Evolutionary conservation across 2,797 vertebrate species (phyloP), one percentile per base, ranked within the genome.

Genomic region (Syngnathus rostellatus): DNA sequence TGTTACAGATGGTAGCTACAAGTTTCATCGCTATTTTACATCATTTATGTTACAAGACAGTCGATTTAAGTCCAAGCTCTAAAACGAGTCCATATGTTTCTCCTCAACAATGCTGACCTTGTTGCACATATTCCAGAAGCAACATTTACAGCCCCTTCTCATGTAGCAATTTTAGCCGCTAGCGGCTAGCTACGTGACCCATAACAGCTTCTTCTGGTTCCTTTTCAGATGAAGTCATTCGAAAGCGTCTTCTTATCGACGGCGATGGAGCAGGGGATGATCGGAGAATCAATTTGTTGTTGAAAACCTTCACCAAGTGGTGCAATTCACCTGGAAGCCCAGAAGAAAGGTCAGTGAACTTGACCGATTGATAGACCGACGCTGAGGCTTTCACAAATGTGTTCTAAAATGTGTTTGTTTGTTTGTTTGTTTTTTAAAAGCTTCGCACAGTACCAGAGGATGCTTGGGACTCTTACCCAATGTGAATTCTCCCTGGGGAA

Each of bases 401-500:
- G 10, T 4, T 3, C 25, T 23, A 11, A n/a, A n/a, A 19, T 8
- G 17, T 54, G n/a, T n/a, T n/a, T n/a, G n/a, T n/a, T n/a, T n/a
- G n/a, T n/a, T n/a, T n/a, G n/a, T n/a, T n/a, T n/a, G n/a, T n/a
- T n/a, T n/a, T n/a, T n/a, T n/a, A 46, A 6, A 40, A 41, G 97
- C 21, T 95, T 96, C 31, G 93, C 92, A 43, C 96, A 98, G 72
- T 95, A 98, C 77, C 97, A 99, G 78, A 92, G 96, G 62, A 98
- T 99, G 97, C 69, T 98, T 77, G 93, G 94, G 40, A 96, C 90
- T 39, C 79, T 99, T 84, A 91, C 94, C 10, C 97, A 99, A 41
- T 99, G 97, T 84, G 97, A 98, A 77, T 99, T 96, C 85, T 99
- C 97, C 41, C 97, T 99, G 97, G 95, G 95, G 51, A 99, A 99